These are phyloP conservation scores for Orycteropus afer DNA, from an alignment of 2,113 vertebrate species.

Conservation along the genomic window DNA sequence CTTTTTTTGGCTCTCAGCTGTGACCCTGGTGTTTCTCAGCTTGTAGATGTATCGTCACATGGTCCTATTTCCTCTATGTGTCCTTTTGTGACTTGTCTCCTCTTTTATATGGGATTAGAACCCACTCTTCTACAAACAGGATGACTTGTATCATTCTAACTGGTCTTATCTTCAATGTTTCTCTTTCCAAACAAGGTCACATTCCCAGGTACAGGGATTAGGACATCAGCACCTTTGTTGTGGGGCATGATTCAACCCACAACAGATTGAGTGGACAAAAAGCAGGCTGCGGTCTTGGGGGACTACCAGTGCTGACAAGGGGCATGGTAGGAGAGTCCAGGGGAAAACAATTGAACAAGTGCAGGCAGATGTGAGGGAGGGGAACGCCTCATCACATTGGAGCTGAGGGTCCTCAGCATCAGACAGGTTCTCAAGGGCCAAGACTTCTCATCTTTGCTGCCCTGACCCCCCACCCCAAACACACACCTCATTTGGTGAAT, in stretches of 20 bases:
- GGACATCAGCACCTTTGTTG: too few relatives aligned
- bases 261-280: accelerated
- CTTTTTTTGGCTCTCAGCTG: neutral
- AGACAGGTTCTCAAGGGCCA: neutral
- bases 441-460: neutral
- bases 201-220: neutral
- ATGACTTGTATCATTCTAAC: neutral
- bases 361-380: accelerated
- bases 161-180: neutral
- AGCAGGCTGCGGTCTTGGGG: too few relatives aligned
- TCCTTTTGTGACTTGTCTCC: neutral
- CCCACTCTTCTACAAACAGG: neutral
- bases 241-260: neutral
- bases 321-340: accelerated
- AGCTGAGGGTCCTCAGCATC: neutral
- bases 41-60: neutral
- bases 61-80: neutral
- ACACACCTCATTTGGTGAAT: too few relatives aligned
- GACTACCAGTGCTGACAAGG: accelerated
- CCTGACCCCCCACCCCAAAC: too few relatives aligned
- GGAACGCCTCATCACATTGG: accelerated
- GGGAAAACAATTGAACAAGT: accelerated
- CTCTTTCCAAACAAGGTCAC: neutral
- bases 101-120: neutral
- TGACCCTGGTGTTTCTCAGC: neutral